phyloP scores from a whole-genome alignment of 2,888 invertebrate genomes.

The Tenthredo scrophulariae region DNA sequence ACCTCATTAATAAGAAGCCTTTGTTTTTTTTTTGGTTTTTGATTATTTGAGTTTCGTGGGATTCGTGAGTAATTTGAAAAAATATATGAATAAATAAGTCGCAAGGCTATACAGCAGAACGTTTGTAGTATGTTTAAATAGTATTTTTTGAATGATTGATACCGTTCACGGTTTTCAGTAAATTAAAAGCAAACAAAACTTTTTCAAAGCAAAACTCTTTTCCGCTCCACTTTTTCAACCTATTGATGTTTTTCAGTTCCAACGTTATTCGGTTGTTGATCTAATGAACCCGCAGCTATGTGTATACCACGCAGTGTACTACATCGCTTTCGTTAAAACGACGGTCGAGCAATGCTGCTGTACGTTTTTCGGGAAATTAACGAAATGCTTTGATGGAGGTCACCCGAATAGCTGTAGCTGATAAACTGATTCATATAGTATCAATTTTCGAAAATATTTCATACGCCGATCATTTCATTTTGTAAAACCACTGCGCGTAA shows the following conservation, averaged over 20 bases:
- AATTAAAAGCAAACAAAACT: not conserved
- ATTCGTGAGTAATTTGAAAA: not conserved
- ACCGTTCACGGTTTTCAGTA: not conserved
- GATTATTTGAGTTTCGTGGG: not conserved
- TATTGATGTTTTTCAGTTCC: not conserved
- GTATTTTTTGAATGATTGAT: not conserved
- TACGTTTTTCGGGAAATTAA: not conserved
- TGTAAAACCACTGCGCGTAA: not conserved
- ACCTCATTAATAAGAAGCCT: not conserved
- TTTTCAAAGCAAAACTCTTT: not conserved
- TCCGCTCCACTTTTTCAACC: not conserved
- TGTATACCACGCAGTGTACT: not conserved
- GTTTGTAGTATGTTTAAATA: not conserved
- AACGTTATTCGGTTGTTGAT: slow-evolving; percentile 5
- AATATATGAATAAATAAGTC: not conserved
- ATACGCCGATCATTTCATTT: not conserved
- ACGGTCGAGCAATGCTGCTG: not conserved
- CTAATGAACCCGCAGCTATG: slow-evolving; percentile 4
- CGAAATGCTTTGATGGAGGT: not conserved
- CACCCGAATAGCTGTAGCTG: not conserved
- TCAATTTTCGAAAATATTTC: not conserved
- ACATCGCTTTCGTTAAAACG: not conserved
- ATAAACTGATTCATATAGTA: not conserved
- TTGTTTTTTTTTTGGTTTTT: not conserved
- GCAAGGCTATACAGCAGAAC: not conserved